phyloP scores from a whole-genome alignment of 2,888 invertebrate species.

The Notodonta dromedarius region DNA sequence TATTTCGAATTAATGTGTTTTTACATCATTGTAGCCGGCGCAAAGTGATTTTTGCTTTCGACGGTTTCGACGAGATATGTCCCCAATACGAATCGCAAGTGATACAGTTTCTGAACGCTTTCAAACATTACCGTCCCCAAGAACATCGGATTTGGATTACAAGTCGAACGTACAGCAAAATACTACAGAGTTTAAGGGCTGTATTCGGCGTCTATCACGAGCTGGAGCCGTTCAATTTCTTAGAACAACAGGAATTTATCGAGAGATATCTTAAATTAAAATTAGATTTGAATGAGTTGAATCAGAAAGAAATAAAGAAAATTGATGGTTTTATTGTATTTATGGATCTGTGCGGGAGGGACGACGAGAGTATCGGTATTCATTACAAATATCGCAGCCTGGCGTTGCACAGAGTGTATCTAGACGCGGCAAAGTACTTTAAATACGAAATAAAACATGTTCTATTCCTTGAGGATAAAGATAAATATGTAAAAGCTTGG shows the following conservation, averaged over 20 bases:
- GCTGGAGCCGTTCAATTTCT: conserved; percentile 12
- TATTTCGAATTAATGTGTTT: conserved; percentile 22
- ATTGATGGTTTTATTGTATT: conserved; percentile 14
- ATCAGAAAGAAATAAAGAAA: conserved; percentile 15
- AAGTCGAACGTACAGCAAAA: conserved; percentile 28
- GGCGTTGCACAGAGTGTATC: not conserved
- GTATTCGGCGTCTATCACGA: conserved; percentile 11
- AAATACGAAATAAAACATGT: conserved; percentile 7
- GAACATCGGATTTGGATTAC: conserved; percentile 29
- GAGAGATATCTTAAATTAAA: conserved; percentile 18
- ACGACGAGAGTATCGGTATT: too few species aligned
- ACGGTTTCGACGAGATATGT: conserved; percentile 37
- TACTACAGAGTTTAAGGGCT: conserved; percentile 9
- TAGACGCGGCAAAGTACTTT: conserved; percentile 6
- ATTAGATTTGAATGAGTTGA: conserved; percentile 14
- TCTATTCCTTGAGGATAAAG: not conserved
- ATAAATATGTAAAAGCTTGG: not conserved
- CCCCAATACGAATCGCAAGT: conserved; percentile 25
- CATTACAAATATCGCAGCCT: not conserved
- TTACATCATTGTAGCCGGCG: conserved; percentile 20
- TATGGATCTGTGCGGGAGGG: too few species aligned
- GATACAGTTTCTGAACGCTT: conserved; percentile 9
- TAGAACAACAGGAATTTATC: conserved; percentile 17
- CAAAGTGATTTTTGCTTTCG: conserved; percentile 28
- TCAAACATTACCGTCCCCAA: conserved; percentile 2